Evolutionary conservation across 1,140 invertebrate genomes (phyloP).

Genomic region (Aphaenogaster ashmeadi): DNA sequence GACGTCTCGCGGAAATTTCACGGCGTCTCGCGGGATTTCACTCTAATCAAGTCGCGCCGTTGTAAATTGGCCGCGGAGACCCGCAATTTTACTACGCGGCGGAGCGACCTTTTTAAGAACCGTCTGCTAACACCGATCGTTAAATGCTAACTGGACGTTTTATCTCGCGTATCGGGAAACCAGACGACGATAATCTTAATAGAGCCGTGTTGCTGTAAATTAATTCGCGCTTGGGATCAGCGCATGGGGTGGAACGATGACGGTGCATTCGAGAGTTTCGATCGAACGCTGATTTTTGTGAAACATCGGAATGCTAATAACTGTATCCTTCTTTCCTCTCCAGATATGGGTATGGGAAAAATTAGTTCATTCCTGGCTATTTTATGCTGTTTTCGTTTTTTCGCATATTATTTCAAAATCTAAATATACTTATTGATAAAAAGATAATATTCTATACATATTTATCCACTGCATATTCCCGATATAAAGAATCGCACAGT

Average conservation of each 20-base stretch:
- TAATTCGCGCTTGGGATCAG: not conserved
- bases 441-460: not conserved
- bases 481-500: not conserved
- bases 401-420: not conserved
- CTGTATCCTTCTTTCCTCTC: not conserved
- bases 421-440: not conserved
- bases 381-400: not conserved
- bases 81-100: conserved; percentile 39
- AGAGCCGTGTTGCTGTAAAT: not conserved
- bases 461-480: not conserved
- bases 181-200: not conserved
- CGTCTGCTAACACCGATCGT: conserved; percentile 24
- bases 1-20: conserved; percentile 49
- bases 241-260: not conserved
- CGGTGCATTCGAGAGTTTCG: not conserved
- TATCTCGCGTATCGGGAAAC: conserved; percentile 23
- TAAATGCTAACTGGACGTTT: conserved; percentile 20
- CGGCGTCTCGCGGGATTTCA: conserved; percentile 36
- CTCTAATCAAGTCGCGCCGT: conserved; percentile 66
- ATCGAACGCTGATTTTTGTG: not conserved
- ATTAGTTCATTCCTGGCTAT: not conserved
- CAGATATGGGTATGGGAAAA: not conserved
- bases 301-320: not conserved
- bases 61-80: conserved; percentile 54
- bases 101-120: not conserved